These are phyloP conservation scores for Prolemur simus DNA, from an alignment of 2,113 vertebrate species.

Conservation along the genomic window DNA sequence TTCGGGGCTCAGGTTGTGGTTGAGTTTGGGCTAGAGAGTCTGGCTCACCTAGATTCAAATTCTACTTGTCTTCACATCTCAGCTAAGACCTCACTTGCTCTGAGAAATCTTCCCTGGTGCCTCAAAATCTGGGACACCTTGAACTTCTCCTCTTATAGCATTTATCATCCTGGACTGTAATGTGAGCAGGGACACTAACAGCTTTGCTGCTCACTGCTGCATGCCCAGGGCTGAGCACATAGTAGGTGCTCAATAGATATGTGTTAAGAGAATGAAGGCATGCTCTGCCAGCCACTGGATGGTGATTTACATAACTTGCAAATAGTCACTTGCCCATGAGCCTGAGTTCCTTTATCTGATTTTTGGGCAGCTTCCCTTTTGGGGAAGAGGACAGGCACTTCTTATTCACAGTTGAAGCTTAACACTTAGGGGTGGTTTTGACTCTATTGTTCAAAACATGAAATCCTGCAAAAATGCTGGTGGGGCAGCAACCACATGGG, in stretches of 20 bases:
- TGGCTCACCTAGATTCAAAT: not conserved
- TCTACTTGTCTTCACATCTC: not conserved
- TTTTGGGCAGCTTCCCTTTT: not conserved
- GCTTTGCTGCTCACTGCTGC: not conserved
- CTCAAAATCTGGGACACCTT: not conserved
- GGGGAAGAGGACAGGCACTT: not conserved
- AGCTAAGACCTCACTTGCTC: not conserved
- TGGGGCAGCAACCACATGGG: not conserved
- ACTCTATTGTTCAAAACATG: not conserved
- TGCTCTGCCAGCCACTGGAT: not conserved
- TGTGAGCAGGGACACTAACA: not conserved
- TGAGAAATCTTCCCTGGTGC: not conserved
- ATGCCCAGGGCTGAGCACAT: not conserved
- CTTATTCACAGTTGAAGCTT: not conserved
- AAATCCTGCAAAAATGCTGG: not conserved
- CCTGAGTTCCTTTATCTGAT: not conserved
- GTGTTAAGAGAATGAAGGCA: not conserved
- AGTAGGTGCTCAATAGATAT: not conserved
- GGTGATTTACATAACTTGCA: not conserved
- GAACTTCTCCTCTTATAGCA: not conserved
- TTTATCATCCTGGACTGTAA: not conserved
- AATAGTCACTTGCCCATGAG: not conserved
- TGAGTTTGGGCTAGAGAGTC: not conserved
- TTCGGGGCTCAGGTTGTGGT: not conserved
- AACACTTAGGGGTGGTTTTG: not conserved